These are phyloP conservation scores for Scelioninae gen. 2 DNA, from an alignment of 2,888 invertebrate species.

Conservation along the genomic window DNA sequence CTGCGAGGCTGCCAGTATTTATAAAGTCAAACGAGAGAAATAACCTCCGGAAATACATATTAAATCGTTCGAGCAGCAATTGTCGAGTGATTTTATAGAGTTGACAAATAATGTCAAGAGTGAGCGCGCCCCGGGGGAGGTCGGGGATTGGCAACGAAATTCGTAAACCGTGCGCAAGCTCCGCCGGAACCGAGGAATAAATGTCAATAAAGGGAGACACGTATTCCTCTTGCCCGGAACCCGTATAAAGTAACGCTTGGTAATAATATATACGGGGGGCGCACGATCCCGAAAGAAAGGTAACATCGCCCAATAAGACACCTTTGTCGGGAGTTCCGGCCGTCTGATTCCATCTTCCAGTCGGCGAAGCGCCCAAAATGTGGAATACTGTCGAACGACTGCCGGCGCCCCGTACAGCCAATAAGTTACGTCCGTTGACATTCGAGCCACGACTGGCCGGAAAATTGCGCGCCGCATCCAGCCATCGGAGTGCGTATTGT, in stretches of 20 bases:
- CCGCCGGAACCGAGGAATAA: constrained; percentile 39
- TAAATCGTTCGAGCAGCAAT: constrained; percentile 34
- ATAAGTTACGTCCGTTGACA: constrained; percentile 62
- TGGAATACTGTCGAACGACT: constrained; percentile 71
- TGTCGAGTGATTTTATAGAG: constrained; percentile 46
- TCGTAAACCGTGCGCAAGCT: constrained; percentile 25
- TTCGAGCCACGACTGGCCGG: constrained; percentile 57
- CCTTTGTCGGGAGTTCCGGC: constrained; percentile 73
- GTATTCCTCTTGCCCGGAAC: constrained; percentile 43
- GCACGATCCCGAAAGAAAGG: constrained; percentile 62
- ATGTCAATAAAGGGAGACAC: constrained; percentile 53
- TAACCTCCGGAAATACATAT: constrained; percentile 34
- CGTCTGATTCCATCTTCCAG: constrained; percentile 70
- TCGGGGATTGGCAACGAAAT: constrained; percentile 32
- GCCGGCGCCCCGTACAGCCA: constrained; percentile 65
- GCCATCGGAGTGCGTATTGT: constrained; percentile 56
- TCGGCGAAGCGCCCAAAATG: constrained; percentile 70
- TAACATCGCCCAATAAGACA: constrained; percentile 71
- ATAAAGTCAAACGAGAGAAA: constrained; percentile 25
- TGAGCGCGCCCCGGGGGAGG: constrained; percentile 29
- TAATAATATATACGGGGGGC: too few relatives aligned
- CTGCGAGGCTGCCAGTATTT: constrained; percentile 4
- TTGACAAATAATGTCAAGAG: constrained; percentile 44
- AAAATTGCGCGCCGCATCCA: constrained; percentile 53
- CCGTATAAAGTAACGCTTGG: constrained; percentile 51